Percentiles rank a stretch among this genome's conserved stretches.
phyloP scores from a whole-genome alignment of 2,113 vertebrate species.

The Fulmarus glacialis region DNA sequence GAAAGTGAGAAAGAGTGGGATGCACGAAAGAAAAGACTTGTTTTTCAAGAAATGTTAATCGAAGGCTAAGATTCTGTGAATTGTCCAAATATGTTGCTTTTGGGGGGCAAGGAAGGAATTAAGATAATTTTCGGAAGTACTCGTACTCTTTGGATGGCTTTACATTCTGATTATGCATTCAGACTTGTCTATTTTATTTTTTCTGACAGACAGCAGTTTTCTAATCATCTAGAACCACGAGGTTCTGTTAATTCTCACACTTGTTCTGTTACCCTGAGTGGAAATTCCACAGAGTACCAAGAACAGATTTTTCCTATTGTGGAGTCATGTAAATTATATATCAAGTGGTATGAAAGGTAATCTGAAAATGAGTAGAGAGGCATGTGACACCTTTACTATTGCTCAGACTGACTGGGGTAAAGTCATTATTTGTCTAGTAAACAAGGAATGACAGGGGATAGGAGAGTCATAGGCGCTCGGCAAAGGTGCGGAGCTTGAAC shows the following conservation, averaged over 20 bases:
- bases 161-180: not conserved
- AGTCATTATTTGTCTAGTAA: not conserved
- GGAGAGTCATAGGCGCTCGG: not conserved
- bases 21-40: not conserved
- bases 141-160: not conserved
- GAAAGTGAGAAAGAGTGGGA: not conserved
- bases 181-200: not conserved
- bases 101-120: not conserved
- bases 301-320: not conserved
- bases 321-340: not conserved
- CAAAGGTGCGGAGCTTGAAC: not conserved
- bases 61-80: conserved; percentile 1
- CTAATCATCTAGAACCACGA: not conserved
- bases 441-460: not conserved
- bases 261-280: not conserved
- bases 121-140: not conserved
- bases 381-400: not conserved
- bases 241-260: not conserved
- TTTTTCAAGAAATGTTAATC: conserved; percentile 62
- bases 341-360: not conserved
- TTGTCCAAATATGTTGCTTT: not conserved
- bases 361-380: not conserved
- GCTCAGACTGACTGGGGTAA: not conserved
- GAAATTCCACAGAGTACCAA: not conserved
- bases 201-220: not conserved